phyloP scores from a whole-genome alignment of 2,113 vertebrate species.

The Pomatorhinus ruficollis region DNA sequence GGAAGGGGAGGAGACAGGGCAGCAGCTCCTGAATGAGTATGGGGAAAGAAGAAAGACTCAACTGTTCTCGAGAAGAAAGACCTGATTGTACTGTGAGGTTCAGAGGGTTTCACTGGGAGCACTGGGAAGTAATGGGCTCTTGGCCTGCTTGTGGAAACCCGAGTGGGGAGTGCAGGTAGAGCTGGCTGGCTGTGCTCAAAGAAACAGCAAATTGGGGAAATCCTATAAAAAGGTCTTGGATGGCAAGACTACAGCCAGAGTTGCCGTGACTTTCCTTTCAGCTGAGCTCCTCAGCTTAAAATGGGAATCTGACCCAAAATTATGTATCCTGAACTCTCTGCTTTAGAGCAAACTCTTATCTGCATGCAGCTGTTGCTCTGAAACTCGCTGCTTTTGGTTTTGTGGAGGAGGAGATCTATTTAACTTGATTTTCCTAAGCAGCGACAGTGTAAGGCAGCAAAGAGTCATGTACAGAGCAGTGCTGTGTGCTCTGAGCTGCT shows the following conservation, averaged over 20 bases:
- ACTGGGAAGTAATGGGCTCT: constrained; percentile 1
- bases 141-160: background rate
- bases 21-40: constrained; percentile 39
- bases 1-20: constrained; percentile 44
- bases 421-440: background rate
- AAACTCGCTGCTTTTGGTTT: background rate
- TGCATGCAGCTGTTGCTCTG: background rate
- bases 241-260: background rate
- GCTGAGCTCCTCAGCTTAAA: background rate
- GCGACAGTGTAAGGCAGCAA: background rate
- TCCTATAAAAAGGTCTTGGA: background rate
- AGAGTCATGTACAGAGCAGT: background rate
- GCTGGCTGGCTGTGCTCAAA: background rate
- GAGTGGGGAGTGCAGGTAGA: background rate
- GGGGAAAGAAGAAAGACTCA: constrained; percentile 41
- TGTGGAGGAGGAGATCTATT: background rate
- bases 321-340: background rate
- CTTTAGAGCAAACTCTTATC: background rate
- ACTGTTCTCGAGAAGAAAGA: constrained; percentile 52
- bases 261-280: background rate
- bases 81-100: constrained; percentile 29
- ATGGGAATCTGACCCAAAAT: background rate
- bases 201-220: background rate
- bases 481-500: background rate
- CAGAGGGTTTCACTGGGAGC: constrained; percentile 38